Base-by-base conservation (phyloP, 2,888 invertebrate genomes). In the Plemyria rubiginata region DNA sequence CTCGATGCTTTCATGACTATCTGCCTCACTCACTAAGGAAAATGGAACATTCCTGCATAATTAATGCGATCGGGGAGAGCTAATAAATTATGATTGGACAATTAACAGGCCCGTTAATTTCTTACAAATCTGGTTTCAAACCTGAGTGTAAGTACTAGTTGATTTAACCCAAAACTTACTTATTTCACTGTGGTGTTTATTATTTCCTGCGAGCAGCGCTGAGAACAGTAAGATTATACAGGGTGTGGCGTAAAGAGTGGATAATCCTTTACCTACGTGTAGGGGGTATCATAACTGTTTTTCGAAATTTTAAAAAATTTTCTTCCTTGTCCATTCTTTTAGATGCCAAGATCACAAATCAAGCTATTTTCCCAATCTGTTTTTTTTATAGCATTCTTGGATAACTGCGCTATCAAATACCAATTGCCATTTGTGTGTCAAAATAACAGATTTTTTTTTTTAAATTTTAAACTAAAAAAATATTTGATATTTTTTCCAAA, bases 141-240 rank as follows among this genome's bases (percentile, higher is more conserved):
- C 65, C 59, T 65, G 67, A 68, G 69, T 62, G 66, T 67, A 70
- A 66, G n/a, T n/a, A n/a, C n/a, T 65, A 61, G 71, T 62, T 51
- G 52, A 71, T 70, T 62, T 58, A 22, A 72, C 70, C 64, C 54
- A 50, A 65, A 78, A 76, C 69, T 74, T 76, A 76, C 69, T 74
- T 76, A 65, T 71, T 58, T 71, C 66, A 74, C 77, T 76, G 72
- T 57, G 40, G 66, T 64, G 54, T 74, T 62, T 59, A 73, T 72
- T 76, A 57, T 68, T 71, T 68, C 50, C 36, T 40, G 54, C n/a
- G n/a, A n/a, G n/a, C n/a, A 71, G 63, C 54, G 63, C 49, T 60
- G 57, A 62, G 54, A 51, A 43, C 50, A 45, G 66, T 65, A 65
- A 59, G 48, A 51, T 56, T 55, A 49, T 54, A 38, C 41, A 8